Evolutionary conservation across 1,140 invertebrate genomes (phyloP).

Genomic region (Hypsibius dujardini): DNA sequence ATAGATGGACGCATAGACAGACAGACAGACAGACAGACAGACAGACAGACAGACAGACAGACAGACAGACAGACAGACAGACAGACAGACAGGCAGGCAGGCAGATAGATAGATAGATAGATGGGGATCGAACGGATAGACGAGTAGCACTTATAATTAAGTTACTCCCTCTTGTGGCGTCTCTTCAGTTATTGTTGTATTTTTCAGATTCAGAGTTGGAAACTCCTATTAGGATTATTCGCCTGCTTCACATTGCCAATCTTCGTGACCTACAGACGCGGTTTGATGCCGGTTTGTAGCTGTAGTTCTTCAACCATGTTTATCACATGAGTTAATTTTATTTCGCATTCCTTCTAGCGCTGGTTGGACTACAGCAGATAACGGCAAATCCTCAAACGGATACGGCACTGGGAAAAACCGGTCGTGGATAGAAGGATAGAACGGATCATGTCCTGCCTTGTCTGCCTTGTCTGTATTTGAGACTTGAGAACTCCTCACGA

Average conservation of each 20-base stretch:
- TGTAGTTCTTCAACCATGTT: not conserved
- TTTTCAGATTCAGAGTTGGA: not conserved
- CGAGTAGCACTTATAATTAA: too few species aligned
- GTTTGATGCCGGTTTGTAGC: slow-evolving; percentile 60
- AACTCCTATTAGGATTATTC: slow-evolving; percentile 43
- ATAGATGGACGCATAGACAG: too few species aligned
- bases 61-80: too few species aligned
- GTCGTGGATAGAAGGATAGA: slow-evolving; percentile 31
- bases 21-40: too few species aligned
- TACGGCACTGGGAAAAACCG: slow-evolving; percentile 78
- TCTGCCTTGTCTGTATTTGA: too few species aligned
- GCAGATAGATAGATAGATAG: not conserved
- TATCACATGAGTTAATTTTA: not conserved
- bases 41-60: too few species aligned
- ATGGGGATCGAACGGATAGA: too few species aligned
- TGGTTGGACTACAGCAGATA: slow-evolving; percentile 72
- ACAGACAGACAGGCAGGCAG: too few species aligned
- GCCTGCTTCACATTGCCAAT: slow-evolving; percentile 74
- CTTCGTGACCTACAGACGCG: slow-evolving; percentile 73
- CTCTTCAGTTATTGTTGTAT: too few species aligned
- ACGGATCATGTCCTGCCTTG: not conserved
- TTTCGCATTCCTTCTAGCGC: slow-evolving; percentile 27
- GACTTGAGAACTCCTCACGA: too few species aligned
- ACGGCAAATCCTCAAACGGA: slow-evolving; percentile 95
- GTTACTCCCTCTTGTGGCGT: too few species aligned